A percentile compares a stretch with the other conserved stretches of the same genome.
These are phyloP conservation scores for Artibeus lituratus DNA, from an alignment of 2,797 vertebrate genomes.

Conservation along the genomic window DNA sequence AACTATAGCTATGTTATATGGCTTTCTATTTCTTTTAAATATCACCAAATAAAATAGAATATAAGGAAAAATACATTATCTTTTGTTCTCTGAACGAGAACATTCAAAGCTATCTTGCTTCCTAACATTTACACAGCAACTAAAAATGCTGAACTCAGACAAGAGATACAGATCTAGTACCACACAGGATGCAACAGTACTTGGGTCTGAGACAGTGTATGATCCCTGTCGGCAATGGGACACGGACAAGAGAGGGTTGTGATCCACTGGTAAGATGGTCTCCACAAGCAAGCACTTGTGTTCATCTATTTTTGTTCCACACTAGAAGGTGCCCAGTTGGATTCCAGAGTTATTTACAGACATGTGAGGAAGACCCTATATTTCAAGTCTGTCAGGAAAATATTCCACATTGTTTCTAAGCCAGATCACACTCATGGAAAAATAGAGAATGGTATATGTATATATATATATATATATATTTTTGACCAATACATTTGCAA, in stretches of 20 bases:
- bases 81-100: constrained; percentile 73
- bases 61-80: constrained; percentile 79
- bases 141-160: constrained; percentile 80
- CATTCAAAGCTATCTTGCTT: constrained; percentile 81
- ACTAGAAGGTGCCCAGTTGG: constrained; percentile 69
- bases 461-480: constrained; percentile 12
- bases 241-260: constrained; percentile 65
- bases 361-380: constrained; percentile 88
- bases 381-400: constrained; percentile 96
- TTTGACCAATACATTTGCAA: constrained; percentile 56
- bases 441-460: constrained; percentile 54
- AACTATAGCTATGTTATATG: constrained; percentile 86
- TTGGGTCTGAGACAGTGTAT: constrained; percentile 84
- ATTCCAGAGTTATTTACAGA: constrained; percentile 83
- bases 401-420: constrained; percentile 79
- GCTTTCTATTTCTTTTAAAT: constrained; percentile 85
- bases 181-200: constrained; percentile 87
- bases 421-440: constrained; percentile 69
- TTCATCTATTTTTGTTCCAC: constrained; percentile 67
- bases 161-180: constrained; percentile 82
- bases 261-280: constrained; percentile 74
- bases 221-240: constrained; percentile 83
- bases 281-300: constrained; percentile 78
- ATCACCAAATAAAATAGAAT: constrained; percentile 81
- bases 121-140: constrained; percentile 84